Evolutionary conservation across 1,140 invertebrate species (phyloP), one percentile per base, ranked within the genome.

Genomic region (Drosophila pruinosa): DNA sequence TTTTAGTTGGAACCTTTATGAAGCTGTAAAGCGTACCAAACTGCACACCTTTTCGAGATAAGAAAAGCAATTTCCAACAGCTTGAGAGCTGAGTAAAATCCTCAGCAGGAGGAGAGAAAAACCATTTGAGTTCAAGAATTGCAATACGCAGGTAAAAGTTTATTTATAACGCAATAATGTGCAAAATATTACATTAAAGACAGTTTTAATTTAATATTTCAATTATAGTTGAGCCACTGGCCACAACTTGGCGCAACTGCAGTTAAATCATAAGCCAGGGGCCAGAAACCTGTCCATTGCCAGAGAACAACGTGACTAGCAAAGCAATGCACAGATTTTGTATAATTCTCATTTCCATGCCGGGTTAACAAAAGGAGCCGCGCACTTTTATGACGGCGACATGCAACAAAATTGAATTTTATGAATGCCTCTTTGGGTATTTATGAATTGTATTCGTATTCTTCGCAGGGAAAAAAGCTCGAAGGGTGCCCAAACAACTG

Each of bases 341-440:
- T 73, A 73, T 47, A 21, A n/a, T 12, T 17, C 10, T 31, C 41
- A 47, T 65, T 47, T 68, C 52, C 68, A 71, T 85, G 74, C 24
- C 31, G 39, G 26, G 61, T 43, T 45, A 73, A 86, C 81, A 85
- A 85, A 85, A 86, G 81, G 63, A 85, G 73, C 69, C 80, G 75
- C 65, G 81, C 39, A 81, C 69, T 86, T 85, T 85, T 85, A 85
- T 77, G 81, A 72, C 62, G 53, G 68, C 68, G 54, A 86, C 86
- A 86, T 89, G 86, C 86, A 86, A 89, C 86, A 89, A 89, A 89
- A 89, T 89, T 89, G 81, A 89, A 82, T 89, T 89, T 89, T 89
- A 89, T 89, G 80, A 85, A 78, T 81, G 72, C 64, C 61, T 59
- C 56, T 31, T 31, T 62, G 47, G 70, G 73, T 89, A 89, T 89